phyloP scores from a whole-genome alignment of 2,888 invertebrate genomes.

The Sthenelais limicola region DNA sequence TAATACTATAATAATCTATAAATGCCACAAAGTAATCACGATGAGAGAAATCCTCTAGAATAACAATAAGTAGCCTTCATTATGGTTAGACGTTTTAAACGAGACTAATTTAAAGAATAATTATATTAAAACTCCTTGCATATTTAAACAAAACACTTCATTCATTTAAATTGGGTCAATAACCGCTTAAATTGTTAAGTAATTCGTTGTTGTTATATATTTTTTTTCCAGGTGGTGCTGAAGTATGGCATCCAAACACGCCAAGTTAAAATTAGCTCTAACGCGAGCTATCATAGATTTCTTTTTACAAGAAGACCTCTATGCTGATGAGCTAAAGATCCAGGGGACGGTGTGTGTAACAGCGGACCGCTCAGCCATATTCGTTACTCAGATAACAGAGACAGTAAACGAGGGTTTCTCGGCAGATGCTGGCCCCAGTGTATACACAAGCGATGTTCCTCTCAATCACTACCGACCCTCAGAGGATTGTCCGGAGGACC shows the following conservation, averaged over 20 bases:
- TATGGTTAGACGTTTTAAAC: too few species aligned
- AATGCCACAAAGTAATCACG: too few species aligned
- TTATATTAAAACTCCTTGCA: too few species aligned
- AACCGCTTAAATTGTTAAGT: too few species aligned
- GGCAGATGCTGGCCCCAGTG: not conserved
- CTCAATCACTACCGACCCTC: not conserved
- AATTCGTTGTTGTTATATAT: conserved; percentile 2
- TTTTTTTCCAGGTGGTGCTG: not conserved
- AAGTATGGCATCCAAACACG: conserved; percentile 39
- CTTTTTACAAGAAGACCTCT: conserved; percentile 33
- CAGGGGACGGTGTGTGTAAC: conserved; percentile 41
- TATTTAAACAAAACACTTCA: too few species aligned
- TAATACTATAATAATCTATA: too few species aligned
- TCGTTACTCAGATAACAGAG: conserved; percentile 43
- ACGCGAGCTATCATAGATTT: conserved; percentile 38
- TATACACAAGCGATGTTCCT: not conserved
- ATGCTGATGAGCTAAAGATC: conserved; percentile 38
- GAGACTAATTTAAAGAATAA: too few species aligned
- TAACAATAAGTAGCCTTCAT: too few species aligned
- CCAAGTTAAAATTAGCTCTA: conserved; percentile 28
- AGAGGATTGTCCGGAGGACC: conserved; percentile 12
- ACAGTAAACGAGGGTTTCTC: conserved; percentile 25
- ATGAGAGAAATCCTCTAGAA: too few species aligned
- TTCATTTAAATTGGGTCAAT: too few species aligned
- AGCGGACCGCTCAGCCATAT: conserved; percentile 33